phyloP scores from a whole-genome alignment of 2,797 vertebrate genomes.

The Manis crassicaudata region DNA sequence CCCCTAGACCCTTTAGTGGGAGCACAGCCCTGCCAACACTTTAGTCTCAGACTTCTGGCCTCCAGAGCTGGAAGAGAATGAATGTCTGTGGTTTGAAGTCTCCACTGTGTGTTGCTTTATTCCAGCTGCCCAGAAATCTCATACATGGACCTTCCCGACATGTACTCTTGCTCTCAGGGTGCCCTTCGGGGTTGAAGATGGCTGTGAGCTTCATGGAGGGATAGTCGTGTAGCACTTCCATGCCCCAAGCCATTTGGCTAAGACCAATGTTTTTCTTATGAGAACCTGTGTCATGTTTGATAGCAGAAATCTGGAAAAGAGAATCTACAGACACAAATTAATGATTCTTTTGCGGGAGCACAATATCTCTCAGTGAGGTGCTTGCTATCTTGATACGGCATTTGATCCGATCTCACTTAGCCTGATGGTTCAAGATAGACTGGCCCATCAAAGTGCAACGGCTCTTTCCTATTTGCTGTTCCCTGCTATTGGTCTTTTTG shows the following conservation, averaged over 20 bases:
- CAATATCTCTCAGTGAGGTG: neutral
- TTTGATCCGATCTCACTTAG: neutral
- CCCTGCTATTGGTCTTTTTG: neutral
- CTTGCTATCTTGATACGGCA: neutral
- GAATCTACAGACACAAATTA: neutral
- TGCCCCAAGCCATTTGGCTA: neutral
- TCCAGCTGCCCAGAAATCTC: neutral
- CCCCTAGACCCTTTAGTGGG: neutral
- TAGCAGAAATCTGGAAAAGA: neutral
- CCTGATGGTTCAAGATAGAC: neutral
- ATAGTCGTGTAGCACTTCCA: neutral
- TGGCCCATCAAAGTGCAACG: rapidly evolving
- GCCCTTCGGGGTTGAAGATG: neutral
- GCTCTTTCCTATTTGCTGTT: neutral
- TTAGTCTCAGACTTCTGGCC: neutral
- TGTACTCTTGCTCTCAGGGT: neutral
- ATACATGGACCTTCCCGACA: neutral
- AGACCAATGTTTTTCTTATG: neutral
- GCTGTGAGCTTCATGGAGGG: neutral
- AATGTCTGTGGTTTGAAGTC: neutral
- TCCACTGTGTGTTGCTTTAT: neutral
- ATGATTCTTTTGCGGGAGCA: neutral
- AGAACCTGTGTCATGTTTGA: neutral
- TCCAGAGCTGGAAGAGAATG: neutral
- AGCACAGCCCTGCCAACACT: neutral